These are phyloP conservation scores for Pherbina coryleti DNA, from an alignment of 2,888 invertebrate genomes.

Conservation along the genomic window DNA sequence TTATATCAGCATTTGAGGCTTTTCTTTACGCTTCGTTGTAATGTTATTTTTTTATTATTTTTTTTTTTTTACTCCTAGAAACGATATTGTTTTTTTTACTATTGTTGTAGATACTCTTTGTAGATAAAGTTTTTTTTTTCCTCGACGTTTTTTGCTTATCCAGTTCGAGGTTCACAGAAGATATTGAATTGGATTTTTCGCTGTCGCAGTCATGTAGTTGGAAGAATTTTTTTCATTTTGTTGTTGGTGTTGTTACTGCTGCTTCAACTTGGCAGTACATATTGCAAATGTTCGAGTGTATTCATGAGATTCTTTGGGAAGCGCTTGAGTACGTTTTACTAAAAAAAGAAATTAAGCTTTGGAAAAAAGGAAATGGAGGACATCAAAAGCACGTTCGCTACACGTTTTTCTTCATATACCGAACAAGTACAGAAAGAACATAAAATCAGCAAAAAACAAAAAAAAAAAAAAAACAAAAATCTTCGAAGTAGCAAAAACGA, in stretches of 20 bases:
- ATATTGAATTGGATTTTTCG: constrained; percentile 24
- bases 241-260: not conserved
- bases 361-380: constrained; percentile 43
- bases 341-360: not conserved
- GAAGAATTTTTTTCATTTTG: constrained; percentile 3
- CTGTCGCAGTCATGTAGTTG: not conserved
- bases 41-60: too few species aligned
- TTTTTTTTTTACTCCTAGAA: not conserved
- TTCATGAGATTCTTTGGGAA: constrained; percentile 19
- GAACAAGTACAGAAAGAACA: not conserved
- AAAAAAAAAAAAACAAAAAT: not conserved
- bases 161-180: not conserved
- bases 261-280: not conserved
- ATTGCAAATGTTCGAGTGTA: not conserved
- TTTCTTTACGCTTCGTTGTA: constrained; percentile 6
- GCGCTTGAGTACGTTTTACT: not conserved
- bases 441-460: not conserved
- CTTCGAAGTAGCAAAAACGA: constrained; percentile 23
- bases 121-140: not conserved
- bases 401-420: constrained; percentile 23
- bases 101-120: too few species aligned
- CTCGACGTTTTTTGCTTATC: not conserved
- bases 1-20: constrained; percentile 27
- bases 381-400: constrained; percentile 45
- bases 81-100: too few species aligned